phyloP scores from a whole-genome alignment of 1,140 invertebrate species.

The Melitaea cinxia region DNA sequence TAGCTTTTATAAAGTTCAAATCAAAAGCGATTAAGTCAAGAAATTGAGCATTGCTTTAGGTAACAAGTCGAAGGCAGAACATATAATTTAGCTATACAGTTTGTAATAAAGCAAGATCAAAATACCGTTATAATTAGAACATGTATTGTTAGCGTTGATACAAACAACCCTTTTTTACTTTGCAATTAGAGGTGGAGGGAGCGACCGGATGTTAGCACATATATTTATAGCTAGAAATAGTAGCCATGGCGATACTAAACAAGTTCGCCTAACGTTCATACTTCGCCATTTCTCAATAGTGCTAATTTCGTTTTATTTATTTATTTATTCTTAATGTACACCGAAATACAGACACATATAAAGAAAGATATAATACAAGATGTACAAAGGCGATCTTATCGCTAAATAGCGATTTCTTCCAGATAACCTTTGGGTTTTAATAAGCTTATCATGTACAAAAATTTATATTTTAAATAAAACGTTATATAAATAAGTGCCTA shows the following conservation, averaged over 20 bases:
- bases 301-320: background rate
- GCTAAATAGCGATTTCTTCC: no score
- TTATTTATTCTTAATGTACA: no score
- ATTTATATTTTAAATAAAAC: no score
- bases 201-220: conserved; percentile 61
- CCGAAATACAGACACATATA: no score
- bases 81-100: background rate
- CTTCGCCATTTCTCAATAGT: background rate
- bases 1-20: no score
- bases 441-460: no score
- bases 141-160: conserved; percentile 10
- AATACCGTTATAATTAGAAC: conserved; percentile 2
- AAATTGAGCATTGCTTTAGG: no score
- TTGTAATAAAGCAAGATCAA: background rate
- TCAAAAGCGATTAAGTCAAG: no score
- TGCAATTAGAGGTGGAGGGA: conserved; percentile 62
- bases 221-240: conserved; percentile 13
- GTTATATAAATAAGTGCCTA: no score
- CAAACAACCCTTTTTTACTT: conserved; percentile 46
- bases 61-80: background rate
- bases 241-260: conserved; percentile 1
- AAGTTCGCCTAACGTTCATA: background rate
- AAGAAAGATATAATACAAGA: no score
- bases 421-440: no score
- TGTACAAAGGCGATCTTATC: no score